A percentile compares a stretch with the other conserved stretches of the same genome.
Evolutionary conservation across 2,113 vertebrate genomes (phyloP).

Genomic region (Proteles cristata): DNA sequence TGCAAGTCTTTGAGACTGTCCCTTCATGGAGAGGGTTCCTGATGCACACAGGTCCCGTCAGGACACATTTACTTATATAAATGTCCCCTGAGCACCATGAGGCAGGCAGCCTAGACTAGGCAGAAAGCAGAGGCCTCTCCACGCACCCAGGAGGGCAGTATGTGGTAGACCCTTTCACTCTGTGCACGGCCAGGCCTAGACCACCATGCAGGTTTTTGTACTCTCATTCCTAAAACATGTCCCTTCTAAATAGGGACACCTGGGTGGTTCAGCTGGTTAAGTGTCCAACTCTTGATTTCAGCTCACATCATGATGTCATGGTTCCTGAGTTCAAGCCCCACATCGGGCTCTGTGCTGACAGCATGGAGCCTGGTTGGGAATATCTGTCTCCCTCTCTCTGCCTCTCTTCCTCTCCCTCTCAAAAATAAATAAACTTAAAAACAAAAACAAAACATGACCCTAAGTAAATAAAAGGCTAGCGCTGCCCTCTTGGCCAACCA

Average conservation of each 20-base stretch:
- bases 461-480: neutral
- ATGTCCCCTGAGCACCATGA: neutral
- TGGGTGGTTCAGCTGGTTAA: too few species aligned
- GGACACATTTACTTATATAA: neutral
- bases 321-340: too few species aligned
- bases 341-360: too few species aligned
- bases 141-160: fast-evolving
- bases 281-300: too few species aligned
- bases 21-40: neutral
- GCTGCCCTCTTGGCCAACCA: neutral
- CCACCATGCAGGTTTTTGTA: neutral
- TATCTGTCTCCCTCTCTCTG: too few species aligned
- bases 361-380: too few species aligned
- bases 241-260: neutral
- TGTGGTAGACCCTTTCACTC: neutral
- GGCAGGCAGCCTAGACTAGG: neutral
- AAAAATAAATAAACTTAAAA: too few species aligned
- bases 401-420: too few species aligned
- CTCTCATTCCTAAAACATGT: neutral
- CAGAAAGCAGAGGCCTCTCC: neutral
- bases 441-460: neutral
- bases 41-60: neutral
- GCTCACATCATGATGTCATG: too few species aligned
- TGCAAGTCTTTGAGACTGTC: neutral
- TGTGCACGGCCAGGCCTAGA: neutral